These are phyloP conservation scores for Mirza zaza DNA, from an alignment of 2,113 vertebrate species.

Conservation along the genomic window DNA sequence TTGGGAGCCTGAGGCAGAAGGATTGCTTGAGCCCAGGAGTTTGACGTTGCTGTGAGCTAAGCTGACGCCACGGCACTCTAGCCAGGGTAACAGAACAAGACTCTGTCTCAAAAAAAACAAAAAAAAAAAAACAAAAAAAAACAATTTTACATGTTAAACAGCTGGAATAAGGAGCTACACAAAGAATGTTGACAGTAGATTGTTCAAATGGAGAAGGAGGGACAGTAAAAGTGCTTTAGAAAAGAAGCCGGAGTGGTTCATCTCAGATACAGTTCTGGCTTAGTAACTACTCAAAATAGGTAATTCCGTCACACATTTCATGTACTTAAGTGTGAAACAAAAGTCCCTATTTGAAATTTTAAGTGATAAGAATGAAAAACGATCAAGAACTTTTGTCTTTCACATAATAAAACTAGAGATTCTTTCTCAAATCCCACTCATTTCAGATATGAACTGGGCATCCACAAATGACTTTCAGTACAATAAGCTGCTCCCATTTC, in stretches of 20 bases:
- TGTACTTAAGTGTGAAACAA: neutral
- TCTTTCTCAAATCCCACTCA: neutral
- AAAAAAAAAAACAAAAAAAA: no score
- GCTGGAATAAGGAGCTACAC: neutral
- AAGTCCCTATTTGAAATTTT: neutral
- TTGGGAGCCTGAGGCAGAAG: no score
- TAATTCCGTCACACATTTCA: fast-evolving
- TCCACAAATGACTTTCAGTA: neutral
- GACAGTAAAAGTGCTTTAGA: neutral
- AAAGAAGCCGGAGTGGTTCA: neutral
- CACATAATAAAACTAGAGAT: neutral
- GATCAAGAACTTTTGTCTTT: neutral
- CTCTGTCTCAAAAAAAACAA: no score
- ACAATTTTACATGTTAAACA: neutral
- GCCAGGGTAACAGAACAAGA: no score
- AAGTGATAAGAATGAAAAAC: neutral
- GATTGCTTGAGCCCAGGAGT: no score
- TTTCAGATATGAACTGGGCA: neutral
- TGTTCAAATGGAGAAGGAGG: neutral
- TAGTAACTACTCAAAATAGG: fast-evolving
- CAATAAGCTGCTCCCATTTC: neutral
- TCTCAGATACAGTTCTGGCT: neutral
- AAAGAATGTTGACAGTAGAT: neutral
- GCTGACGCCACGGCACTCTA: no score
- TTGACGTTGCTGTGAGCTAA: no score